A percentile compares a stretch with the other conserved stretches of the same genome.
Evolutionary conservation across 2,113 vertebrate genomes (phyloP).

Genomic region (Collichthys lucidus): DNA sequence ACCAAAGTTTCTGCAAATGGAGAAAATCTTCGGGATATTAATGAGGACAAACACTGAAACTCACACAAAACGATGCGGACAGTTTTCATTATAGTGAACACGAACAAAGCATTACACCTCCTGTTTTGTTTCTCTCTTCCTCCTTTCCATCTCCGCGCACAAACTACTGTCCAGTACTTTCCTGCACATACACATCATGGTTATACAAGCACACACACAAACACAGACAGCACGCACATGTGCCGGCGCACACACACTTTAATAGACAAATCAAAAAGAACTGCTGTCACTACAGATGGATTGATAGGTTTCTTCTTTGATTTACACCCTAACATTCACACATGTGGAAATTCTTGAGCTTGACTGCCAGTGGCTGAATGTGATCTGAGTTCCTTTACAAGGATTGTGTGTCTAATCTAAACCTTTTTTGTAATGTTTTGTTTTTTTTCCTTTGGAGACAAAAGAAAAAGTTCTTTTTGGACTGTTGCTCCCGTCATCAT

Average conservation of each 20-base stretch:
- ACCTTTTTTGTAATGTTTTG: neutral
- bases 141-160: constrained; percentile 12
- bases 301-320: constrained; percentile 1
- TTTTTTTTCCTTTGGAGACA: neutral
- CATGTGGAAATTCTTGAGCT: neutral
- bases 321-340: neutral
- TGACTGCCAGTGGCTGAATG: constrained; percentile 7
- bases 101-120: neutral
- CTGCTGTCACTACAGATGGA: constrained; percentile 14
- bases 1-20: constrained; percentile 11
- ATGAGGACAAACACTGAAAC: constrained; percentile 27
- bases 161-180: constrained; percentile 38
- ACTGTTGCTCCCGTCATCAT: neutral
- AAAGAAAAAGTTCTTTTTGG: neutral
- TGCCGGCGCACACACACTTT: neutral
- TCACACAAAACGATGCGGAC: constrained; percentile 18
- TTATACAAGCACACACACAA: constrained; percentile 6
- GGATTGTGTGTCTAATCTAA: constrained; percentile 4
- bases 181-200: neutral
- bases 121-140: constrained; percentile 11
- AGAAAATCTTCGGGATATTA: constrained; percentile 12
- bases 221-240: neutral
- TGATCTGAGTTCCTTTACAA: neutral
- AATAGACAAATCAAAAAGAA: neutral
- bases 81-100: constrained; percentile 38